Base-by-base conservation (phyloP, 2,888 invertebrate genomes). In the Chrysodeixis includens region DNA sequence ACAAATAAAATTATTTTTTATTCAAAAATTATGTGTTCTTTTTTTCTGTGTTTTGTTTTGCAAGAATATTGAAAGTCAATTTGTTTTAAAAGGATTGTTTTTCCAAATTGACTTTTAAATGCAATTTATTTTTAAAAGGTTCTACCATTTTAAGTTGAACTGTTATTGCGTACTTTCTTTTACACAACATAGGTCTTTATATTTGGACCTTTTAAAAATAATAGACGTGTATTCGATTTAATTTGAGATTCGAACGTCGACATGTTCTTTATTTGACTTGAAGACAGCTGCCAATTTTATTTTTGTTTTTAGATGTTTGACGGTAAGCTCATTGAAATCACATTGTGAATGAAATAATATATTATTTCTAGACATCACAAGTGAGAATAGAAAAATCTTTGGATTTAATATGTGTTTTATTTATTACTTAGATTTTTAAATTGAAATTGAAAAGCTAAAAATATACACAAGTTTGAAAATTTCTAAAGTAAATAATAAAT, bases 81-180 rank as follows among this genome's bases (percentile, higher is more conserved):
- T 53, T n/a, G 2, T 53, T 53, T 30, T 1, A 53, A 53, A 30
- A 53, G 8, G 30, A 53, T 30, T 30, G n/a, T n/a, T 7, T 20
- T 16, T 30, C 30, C 2, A 30, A n/a, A 16, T 32, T 32, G 18
- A 30, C 30, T 16, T 30, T 30, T 53, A 10, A 30, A 5, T 30
- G 10, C 12, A 9, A 4, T 54, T 54, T 54, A 7, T 18, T 54
- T 9, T 20, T 3, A 35, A 35, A 35, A 12, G 14, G 14, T 14
- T 12, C 35, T 14, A 14, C 56, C 22, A 56, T 4, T 18, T 10
- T 30, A 57, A 49, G 18, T 49, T 46, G 30, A 57, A 6, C 57
- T 30, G 1, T 7, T 46, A 18, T 46, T 46, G 8, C 7, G n/a
- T 4, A 44, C 5, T 30, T n/a, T 1, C 5, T 16, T 30, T 10